Evolutionary conservation across 92 coral and sea anemone species (phyloP), one percentile per base, ranked within the genome.

Genomic region (Umimayanthus kanabou): DNA sequence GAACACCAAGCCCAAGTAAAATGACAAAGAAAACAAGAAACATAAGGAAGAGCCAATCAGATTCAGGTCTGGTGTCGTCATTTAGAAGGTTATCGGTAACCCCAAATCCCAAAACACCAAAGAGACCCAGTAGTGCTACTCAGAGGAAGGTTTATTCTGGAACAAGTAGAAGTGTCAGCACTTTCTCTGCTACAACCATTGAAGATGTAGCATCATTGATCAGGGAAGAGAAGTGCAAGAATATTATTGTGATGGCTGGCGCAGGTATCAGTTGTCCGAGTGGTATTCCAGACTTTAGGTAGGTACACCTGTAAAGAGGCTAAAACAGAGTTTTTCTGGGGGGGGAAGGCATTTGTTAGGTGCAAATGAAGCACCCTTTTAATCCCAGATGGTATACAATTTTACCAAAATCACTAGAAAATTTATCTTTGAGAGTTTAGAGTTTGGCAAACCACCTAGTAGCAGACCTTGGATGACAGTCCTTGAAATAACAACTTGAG

Each of bases 271-370:
- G 98, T 23, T 93, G 96, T 20, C 98, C 98, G 6, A 94, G 98
- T 85, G 98, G 98, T 1, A 94, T 94, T 22, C 98, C 98, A 79
- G 98, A 94, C 81, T 94, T 94, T 71, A 93, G 98, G 98, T 94
- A 82, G 11, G 50, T 47, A 0, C 49, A 43, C 49, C 6, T 43
- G 49, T 43, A 43, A 9, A 43, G 49, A 9, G 49, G 37, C 37
- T 33, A 33, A 33, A 33, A 33, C 37, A 6, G 45, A 42, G 7
- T 3, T 42, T 42, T 42, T 42, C 45, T 42, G 50, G 50, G 8
- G 50, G 11, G 50, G 50, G 50, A 1, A 10, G 50, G 50, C 1
- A 11, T 11, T 47, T 11, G 1, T 47, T 47, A 11, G 9, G 11
- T 47, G 11, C 11, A 47, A 47, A 47, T 47, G 50, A 43, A 43